A percentile compares a stretch with the other conserved stretches of the same genome.
Evolutionary conservation across 2,888 invertebrate genomes (phyloP).

Genomic region (Taenaris catops): DNA sequence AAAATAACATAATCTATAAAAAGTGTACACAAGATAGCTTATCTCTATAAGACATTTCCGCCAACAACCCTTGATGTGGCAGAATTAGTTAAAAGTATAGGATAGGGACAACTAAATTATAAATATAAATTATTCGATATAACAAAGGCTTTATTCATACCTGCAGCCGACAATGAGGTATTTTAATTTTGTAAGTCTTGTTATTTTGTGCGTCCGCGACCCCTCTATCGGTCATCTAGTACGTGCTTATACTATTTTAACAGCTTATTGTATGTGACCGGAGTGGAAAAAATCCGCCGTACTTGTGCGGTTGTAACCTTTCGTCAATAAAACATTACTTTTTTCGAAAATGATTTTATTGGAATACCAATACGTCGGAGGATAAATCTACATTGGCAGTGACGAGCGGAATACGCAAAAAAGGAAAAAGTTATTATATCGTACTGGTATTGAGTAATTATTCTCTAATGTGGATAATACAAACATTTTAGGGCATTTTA

Average conservation of each 20-base stretch:
- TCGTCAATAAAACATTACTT: conserved; percentile 14
- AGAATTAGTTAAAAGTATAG: no score
- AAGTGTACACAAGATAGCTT: no score
- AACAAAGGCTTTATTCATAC: conserved; percentile 31
- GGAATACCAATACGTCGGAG: conserved; percentile 9
- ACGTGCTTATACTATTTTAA: conserved; percentile 65
- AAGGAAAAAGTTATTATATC: no score
- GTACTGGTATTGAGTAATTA: no score
- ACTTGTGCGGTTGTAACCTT: conserved; percentile 8
- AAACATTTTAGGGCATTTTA: no score
- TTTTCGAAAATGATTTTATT: conserved; percentile 2
- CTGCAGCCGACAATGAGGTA: conserved; percentile 46
- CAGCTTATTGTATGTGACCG: conserved; percentile 51
- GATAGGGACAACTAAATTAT: no score
- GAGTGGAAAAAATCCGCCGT: conserved; percentile 15
- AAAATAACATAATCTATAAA: no score
- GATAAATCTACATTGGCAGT: conserved; percentile 2
- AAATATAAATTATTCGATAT: no score
- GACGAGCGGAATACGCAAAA: conserved; percentile 2
- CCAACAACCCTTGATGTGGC: no score
- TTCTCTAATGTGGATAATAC: no score
- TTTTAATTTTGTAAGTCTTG: conserved; percentile 52
- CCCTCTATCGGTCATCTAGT: conserved; percentile 71
- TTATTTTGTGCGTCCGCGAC: conserved; percentile 52
- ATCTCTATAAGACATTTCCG: no score